These are phyloP conservation scores for Gnathonemus longibarbis DNA, from an alignment of 2,113 vertebrate genomes.

Conservation along the genomic window DNA sequence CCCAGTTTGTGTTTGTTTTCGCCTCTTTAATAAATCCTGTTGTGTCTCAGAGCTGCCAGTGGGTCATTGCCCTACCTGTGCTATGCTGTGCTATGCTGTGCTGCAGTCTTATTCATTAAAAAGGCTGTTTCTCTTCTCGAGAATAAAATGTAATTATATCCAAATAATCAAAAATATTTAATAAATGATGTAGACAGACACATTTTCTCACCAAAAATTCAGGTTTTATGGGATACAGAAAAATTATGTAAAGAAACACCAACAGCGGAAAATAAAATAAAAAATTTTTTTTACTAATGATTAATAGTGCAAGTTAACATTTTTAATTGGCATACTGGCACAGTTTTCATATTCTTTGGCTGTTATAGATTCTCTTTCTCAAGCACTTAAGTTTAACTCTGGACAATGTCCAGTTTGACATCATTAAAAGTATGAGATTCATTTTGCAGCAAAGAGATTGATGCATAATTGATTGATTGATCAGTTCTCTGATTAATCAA, in stretches of 20 bases:
- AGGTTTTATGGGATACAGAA: background rate
- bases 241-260: background rate
- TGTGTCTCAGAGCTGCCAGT: too few species aligned
- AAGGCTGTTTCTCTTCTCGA: too few species aligned
- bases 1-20: too few species aligned
- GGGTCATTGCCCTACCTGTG: too few species aligned
- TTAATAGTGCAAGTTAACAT: background rate
- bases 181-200: background rate
- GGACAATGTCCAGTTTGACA: background rate
- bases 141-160: too few species aligned
- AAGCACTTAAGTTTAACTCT: background rate
- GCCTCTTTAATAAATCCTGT: too few species aligned
- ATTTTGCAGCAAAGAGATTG: background rate
- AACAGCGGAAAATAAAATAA: background rate
- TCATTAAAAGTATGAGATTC: background rate
- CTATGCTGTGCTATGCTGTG: too few species aligned
- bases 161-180: background rate
- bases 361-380: background rate
- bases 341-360: background rate
- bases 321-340: background rate
- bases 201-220: background rate
- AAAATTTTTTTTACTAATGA: background rate
- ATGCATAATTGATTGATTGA: background rate
- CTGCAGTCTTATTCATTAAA: too few species aligned
- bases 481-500: background rate